phyloP scores from a whole-genome alignment of 1,140 invertebrate genomes.

The Pemphigus obesinymphae region DNA sequence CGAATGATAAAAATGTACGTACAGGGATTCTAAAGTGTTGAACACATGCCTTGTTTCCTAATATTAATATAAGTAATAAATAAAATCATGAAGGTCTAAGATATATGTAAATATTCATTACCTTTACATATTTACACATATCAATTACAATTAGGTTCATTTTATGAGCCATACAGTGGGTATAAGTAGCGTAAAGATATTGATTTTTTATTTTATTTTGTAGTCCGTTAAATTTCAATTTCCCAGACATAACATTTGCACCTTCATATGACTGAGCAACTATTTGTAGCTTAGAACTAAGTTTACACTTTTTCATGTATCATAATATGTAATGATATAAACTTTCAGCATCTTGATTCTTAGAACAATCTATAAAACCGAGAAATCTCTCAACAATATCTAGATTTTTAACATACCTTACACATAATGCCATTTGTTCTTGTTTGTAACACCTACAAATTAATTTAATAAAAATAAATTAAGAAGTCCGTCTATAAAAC shows the following conservation, averaged over 20 bases:
- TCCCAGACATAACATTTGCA: background rate
- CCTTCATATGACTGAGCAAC: background rate
- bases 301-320: background rate
- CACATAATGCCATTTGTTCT: slow-evolving; percentile 18
- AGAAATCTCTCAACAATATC: slow-evolving; percentile 2
- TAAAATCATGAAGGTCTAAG: background rate
- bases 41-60: background rate
- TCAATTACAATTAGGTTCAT: background rate
- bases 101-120: background rate
- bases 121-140: slow-evolving; percentile 1
- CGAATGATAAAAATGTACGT: background rate
- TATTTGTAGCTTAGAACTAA: background rate
- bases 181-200: background rate
- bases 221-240: background rate
- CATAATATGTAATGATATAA: too few relatives aligned
- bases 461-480: background rate
- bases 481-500: background rate
- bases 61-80: background rate
- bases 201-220: background rate
- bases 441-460: slow-evolving; percentile 15
- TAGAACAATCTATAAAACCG: slow-evolving; percentile 3
- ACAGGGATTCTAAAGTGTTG: background rate
- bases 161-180: background rate
- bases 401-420: slow-evolving; percentile 4
- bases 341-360: background rate